Evolutionary conservation across 2,888 invertebrate genomes (phyloP), one percentile per base, ranked within the genome.

Genomic region (Amblyjoppa proteus): DNA sequence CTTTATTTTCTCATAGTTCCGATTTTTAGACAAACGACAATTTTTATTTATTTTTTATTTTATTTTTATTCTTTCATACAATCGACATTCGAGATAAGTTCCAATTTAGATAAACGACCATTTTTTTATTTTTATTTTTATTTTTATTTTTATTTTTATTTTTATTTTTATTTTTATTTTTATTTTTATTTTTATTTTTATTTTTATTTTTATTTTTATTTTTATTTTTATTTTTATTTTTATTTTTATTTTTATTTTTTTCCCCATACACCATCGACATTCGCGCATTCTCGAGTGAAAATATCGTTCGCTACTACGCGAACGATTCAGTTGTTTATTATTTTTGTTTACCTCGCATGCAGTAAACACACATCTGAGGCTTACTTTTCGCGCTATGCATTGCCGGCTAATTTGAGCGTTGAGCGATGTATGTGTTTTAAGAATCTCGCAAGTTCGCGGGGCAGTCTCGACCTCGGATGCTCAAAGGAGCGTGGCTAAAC

Each of bases 341-440:
- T 34, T 56, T 53, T 56, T 28, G 3, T 25, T 58, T 58, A 28
- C 28, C 3, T 20, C 58, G 25, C 58, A 11, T n/a, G 20, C 41
- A 16, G 38, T 38, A 73, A 81, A 81, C 80, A 49, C 80, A 49
- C 13, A 34, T 34, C 13, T 20, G 76, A 53, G 66, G 31, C 49
- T 70, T 51, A 20, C 25, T 31, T 38, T 45, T 69, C 58, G 28
- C 78, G 34, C 53, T 31, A 53, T 70, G 64, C 41, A 78, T 69
- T 41, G 56, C 69, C 61, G 58, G 16, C 49, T 75, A 79, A 79
- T 79, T 79, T 70, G 51, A 78, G 49, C 41, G 53, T 70, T 79
- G 64, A 78, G 70, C 38, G 73, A 61, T 6, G 16, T 34, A 64
- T 56, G 75, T 70, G 66, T 64, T 79, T 80, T 53, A 64, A 83